Evolutionary conservation across 1,140 invertebrate species (phyloP).

Genomic region (Dendroctonus ponderosae): DNA sequence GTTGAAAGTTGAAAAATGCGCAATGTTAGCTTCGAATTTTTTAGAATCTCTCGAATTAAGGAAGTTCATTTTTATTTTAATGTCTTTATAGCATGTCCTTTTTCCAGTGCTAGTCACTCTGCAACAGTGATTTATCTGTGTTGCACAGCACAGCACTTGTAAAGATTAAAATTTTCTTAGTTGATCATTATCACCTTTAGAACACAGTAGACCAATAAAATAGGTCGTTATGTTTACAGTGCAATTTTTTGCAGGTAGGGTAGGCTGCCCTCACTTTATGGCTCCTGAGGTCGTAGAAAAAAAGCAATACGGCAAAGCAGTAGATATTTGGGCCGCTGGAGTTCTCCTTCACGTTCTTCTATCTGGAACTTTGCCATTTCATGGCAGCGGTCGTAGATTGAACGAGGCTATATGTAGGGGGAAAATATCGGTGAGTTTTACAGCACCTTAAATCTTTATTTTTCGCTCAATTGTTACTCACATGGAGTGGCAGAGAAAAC

Average conservation of each 20-base stretch:
- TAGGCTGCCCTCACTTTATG: constrained; percentile 96
- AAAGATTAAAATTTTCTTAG: not conserved
- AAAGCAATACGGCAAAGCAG: constrained; percentile 91
- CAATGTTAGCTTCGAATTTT: too few relatives aligned
- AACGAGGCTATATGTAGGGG: constrained; percentile 87
- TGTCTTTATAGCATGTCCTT: not conserved
- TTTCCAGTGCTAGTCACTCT: not conserved
- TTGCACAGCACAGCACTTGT: too few relatives aligned
- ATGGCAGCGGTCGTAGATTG: constrained; percentile 87
- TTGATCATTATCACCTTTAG: not conserved
- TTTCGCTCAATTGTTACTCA: too few relatives aligned
- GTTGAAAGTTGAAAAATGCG: too few relatives aligned
- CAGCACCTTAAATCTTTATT: too few relatives aligned
- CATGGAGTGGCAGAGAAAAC: too few relatives aligned
- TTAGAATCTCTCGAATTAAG: not conserved
- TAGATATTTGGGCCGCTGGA: constrained; percentile 95
- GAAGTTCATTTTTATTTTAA: constrained; percentile 3
- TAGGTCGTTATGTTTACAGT: not conserved
- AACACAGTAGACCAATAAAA: not conserved
- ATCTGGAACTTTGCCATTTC: constrained; percentile 90
- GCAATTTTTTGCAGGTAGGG: constrained; percentile 64
- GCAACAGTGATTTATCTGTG: too few relatives aligned
- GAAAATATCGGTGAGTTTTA: constrained; percentile 70
- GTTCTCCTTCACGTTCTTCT: constrained; percentile 92
- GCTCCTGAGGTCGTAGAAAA: constrained; percentile 92